phyloP scores from a whole-genome alignment of 2,113 vertebrate genomes.

The Mormyrus iriodes region DNA sequence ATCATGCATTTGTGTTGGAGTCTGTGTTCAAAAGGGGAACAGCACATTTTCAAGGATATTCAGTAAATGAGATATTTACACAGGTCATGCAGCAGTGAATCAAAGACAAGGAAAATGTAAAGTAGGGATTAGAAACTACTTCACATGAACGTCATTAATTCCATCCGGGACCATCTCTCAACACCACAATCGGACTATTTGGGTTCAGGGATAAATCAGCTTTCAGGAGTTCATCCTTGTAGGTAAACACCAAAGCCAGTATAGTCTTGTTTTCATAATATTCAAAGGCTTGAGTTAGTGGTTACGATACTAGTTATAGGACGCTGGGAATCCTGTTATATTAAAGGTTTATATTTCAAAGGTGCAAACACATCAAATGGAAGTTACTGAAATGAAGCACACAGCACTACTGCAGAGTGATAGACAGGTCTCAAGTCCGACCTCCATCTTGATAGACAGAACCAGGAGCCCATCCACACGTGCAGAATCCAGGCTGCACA shows the following conservation, averaged over 20 bases:
- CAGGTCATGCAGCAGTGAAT: neutral
- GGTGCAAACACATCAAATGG: neutral
- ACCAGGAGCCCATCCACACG: neutral
- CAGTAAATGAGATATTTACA: neutral
- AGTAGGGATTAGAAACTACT: conserved; percentile 45
- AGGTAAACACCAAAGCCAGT: conserved; percentile 45
- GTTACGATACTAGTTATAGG: neutral
- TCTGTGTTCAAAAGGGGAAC: neutral
- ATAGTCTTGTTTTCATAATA: neutral
- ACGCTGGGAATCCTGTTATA: neutral
- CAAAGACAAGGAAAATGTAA: conserved; percentile 24
- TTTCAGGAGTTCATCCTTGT: conserved; percentile 47
- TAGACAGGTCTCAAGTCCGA: neutral
- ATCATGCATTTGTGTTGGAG: neutral
- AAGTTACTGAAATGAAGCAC: neutral
- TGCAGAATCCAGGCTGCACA: neutral
- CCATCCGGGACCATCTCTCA: conserved; percentile 34
- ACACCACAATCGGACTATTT: neutral
- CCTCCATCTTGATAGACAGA: neutral
- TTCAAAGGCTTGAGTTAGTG: neutral
- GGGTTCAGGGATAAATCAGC: conserved; percentile 41
- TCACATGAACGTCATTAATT: conserved; percentile 22
- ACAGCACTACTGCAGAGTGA: neutral
- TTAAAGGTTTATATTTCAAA: neutral
- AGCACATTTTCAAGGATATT: neutral